Conservation (phyloP, 1,140 invertebrate genomes). For the Bombus breviceps region DNA sequence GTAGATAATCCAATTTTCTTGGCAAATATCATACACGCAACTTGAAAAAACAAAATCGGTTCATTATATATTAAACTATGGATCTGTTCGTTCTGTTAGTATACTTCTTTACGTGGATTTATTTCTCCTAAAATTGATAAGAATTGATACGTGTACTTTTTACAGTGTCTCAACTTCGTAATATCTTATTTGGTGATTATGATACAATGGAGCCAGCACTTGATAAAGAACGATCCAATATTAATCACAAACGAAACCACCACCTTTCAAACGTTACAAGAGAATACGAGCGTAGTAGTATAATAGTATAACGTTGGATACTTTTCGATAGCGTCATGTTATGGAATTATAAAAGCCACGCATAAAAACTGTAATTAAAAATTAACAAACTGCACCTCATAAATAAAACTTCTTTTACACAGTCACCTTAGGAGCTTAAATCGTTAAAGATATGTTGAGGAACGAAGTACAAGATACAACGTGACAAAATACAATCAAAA, state of each 20-base stretch:
- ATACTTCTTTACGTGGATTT: too few relatives aligned
- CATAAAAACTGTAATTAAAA: background rate
- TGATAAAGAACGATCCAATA: background rate
- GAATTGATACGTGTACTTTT: background rate
- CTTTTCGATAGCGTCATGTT: too few relatives aligned
- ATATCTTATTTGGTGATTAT: slow-evolving; percentile 49
- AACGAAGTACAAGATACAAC: too few relatives aligned
- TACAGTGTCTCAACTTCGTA: slow-evolving; percentile 40
- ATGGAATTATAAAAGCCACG: background rate
- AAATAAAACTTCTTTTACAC: rapidly evolving
- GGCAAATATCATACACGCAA: slow-evolving; percentile 46
- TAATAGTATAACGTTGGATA: too few relatives aligned
- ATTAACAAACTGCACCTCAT: background rate
- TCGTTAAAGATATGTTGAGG: too few relatives aligned
- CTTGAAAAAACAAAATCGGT: background rate
- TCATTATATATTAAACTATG: background rate
- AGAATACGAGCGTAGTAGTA: too few relatives aligned
- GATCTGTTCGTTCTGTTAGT: background rate
- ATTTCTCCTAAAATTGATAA: rapidly evolving
- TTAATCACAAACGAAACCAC: background rate
- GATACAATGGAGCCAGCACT: slow-evolving; percentile 40
- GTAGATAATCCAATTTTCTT: slow-evolving; percentile 43
- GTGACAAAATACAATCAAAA: too few relatives aligned
- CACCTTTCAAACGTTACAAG: too few relatives aligned
- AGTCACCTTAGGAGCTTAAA: too few relatives aligned